Evolutionary conservation across 2,797 vertebrate species (phyloP), one percentile per base, ranked within the genome.

Genomic region (Acanthiza pusilla): DNA sequence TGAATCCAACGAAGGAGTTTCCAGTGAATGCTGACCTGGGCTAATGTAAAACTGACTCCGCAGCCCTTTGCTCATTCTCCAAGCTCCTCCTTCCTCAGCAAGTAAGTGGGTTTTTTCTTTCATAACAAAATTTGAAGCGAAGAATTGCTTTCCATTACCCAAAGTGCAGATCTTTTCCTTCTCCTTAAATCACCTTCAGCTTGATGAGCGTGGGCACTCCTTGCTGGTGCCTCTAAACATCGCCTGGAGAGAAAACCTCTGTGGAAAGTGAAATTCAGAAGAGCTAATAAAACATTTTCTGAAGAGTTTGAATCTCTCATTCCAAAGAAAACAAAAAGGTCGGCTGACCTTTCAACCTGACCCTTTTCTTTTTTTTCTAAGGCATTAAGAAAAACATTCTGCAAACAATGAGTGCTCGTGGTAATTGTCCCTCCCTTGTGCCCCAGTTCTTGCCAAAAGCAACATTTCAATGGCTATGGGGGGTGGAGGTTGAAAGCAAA

Each of bases 281-380:
- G 86, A 94, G 94, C 95, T 96, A 96, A 93, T 96, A 96, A 96
- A 97, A 96, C 92, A 94, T 95, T 97, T 97, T 97, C 91, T 96
- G 96, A 96, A 96, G 92, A 90, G 94, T 89, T 91, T 95, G 95
- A 95, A 96, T 97, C 94, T 96, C 91, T 90, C 92, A 85, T 97
- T 96, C 96, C 96, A 97, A 97, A 96, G 93, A 95, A 97, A 96
- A 97, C 96, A 97, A 97, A 97, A 92, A 94, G 96, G 97, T 97
- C 96, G 77, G 68, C 79, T 96, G 96, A 95, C 96, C 96, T 97
- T 96, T 95, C 94, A 97, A 95, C 96, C 96, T 96, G 89, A 96
- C 94, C 96, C 81, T 93, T 88, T 66, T 95, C 62, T 93, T 80
- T 95, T 95, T 95, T 95, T 93, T 55, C 95, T 92, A 72, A 95